Base-by-base conservation (phyloP, 2,888 invertebrate genomes). In the Oligia latruncula region DNA sequence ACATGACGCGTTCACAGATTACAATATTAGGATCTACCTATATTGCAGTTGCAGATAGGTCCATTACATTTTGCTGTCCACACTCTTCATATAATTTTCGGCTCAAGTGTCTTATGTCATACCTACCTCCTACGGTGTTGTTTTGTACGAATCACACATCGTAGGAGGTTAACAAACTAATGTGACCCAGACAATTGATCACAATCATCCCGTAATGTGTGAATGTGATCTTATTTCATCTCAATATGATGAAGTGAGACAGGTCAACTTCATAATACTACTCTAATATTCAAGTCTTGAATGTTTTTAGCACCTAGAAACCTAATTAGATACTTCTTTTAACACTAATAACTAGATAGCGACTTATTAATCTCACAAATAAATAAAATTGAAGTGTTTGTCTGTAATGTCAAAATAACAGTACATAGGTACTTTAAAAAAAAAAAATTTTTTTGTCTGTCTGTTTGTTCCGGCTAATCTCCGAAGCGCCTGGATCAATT, bases 101-200 rank as follows among this genome's bases (percentile, higher is more conserved):
- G 17, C 29, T 66, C 40, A 64, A 74, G 15, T 76, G 55, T 82
- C 66, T 67, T 86, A 76, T 83, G 83, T 82, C 86, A 83, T 43
- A 23, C 77, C 77, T 70, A 23, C 35, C 35, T 35, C 83, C 83
- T 74, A 88, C 83, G 49, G 29, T 9, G 49, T 66, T 60, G 40
- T 67, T 64, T 67, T 72, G 43, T 29, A 62, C 66, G 83, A 75
- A 58, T 71, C 73, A 82, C 66, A 74, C 66, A 64, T 75, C 62
- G 23, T 40, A 43, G 68, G 84, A 84, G 89, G 90, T 88, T 89
- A 91, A 89, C 84, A 88, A 88, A 78, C 83, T 75, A 86, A 89
- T 85, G 78, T 87, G 87, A 85, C 87, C 83, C 80, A 75, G 78
- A 78, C 80, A 89, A 88, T 88, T 86, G 86, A 83, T 81, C 75